Evolutionary conservation across 92 coral and sea anemone genomes (phyloP).

Genomic region (Actinostola sp.): DNA sequence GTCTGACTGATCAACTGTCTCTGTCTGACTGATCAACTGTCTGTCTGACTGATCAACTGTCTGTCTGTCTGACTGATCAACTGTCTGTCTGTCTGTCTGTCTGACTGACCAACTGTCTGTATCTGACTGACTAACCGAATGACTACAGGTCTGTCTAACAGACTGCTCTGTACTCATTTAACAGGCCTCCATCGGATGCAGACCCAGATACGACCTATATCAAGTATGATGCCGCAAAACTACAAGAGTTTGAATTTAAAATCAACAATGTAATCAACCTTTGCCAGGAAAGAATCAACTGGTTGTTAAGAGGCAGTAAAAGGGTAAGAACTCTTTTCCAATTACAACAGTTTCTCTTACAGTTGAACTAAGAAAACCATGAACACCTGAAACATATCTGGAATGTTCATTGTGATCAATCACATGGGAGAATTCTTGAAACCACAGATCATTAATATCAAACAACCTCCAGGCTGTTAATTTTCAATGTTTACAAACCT

Average conservation of each 20-base stretch:
- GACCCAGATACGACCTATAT: conserved; percentile 73
- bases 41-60: too few species aligned
- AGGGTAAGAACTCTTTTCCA: conserved; percentile 52
- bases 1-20: too few species aligned
- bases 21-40: too few species aligned
- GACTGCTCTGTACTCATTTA: not conserved
- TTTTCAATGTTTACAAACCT: too few species aligned
- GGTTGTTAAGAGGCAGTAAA: conserved; percentile 89
- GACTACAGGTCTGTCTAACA: not conserved
- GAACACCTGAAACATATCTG: too few species aligned
- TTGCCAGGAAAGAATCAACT: conserved; percentile 92
- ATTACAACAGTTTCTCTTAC: not conserved
- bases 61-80: too few species aligned
- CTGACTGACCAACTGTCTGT: not conserved
- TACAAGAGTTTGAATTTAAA: conserved; percentile 80
- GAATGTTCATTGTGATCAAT: too few species aligned
- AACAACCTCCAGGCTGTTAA: too few species aligned
- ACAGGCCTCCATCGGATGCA: conserved; percentile 72
- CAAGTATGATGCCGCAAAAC: conserved; percentile 80
- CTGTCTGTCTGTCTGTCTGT: too few species aligned
- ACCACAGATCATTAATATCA: too few species aligned
- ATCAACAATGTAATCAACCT: conserved; percentile 76
- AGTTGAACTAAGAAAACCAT: too few species aligned
- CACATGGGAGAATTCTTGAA: too few species aligned
- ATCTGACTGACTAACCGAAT: not conserved